Evolutionary conservation across 92 coral and sea anemone genomes (phyloP), one percentile per base, ranked within the genome.

Genomic region (Siderastrea radians): DNA sequence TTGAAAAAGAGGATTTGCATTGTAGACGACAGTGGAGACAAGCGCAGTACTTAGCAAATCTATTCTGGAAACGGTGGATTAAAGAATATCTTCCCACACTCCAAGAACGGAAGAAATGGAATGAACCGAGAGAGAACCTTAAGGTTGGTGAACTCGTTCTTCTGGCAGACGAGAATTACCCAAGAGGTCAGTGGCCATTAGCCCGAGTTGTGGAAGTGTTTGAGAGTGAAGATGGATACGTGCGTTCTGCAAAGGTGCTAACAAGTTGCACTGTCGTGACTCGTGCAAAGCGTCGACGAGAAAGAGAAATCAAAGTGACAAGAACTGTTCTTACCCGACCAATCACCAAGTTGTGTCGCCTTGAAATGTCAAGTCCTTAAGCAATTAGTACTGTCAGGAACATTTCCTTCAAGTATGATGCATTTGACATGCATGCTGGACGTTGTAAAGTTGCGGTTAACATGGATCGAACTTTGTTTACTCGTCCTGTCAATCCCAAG

Each of bases 1-100:
- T 93, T 61, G 71, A 60, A 5, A 84, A 93, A 60, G 91, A 68
- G 7, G 95, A 93, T 53, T 77, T 82, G 13, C 63, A 82, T 50
- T 90, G 87, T 59, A 75, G 81, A 69, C 85, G 91, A n/a, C 49
- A 65, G 3, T 71, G 82, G 81, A 71, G 76, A 51, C 78, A 79
- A 79, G 90, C 86, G 38, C 12, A 55, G 10, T 55, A 55, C 61
- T 4, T 55, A 55, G 8, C 61, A 7, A 55, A 3, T 55, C 61
- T 55, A 7, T 55, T 3, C 61, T 55, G 61, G 61, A 55, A 55
- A 8, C 61, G 6, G 12, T 55, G 7, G 61, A 55, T 55, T 55
- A 55, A 14, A 8, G 61, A 55, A 55, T 55, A 55, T 55, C 61
- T 55, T 55, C 61, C 61, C 61, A 55, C 61, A 4, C 61, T 55